Conservation (phyloP, 2,888 invertebrate genomes). For the Globia sparganii region DNA sequence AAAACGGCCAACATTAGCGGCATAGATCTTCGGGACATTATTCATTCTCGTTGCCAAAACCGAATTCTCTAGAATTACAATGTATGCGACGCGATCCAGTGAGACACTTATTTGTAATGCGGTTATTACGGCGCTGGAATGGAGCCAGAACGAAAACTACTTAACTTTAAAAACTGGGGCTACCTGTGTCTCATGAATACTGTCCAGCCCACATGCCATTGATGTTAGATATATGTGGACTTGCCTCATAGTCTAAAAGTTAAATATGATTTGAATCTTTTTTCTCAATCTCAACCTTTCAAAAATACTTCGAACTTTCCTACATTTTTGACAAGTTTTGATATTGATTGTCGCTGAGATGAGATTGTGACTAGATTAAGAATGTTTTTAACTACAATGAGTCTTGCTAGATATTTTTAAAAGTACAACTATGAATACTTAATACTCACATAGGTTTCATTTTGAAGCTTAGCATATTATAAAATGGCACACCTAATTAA, state of each 20-base stretch:
- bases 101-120: conserved; percentile 81
- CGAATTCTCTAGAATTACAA: conserved; percentile 69
- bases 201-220: conserved; percentile 52
- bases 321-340: no score
- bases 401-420: not conserved
- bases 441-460: not conserved
- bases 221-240: conserved; percentile 48
- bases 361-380: no score
- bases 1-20: conserved; percentile 59
- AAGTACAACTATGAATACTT: not conserved
- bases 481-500: not conserved
- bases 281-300: not conserved
- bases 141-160: conserved; percentile 77
- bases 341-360: no score
- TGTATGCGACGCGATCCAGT: conserved; percentile 70
- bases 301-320: no score
- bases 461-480: not conserved
- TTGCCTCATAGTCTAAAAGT: not conserved
- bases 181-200: conserved; percentile 79
- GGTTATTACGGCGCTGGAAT: conserved; percentile 81
- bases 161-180: conserved; percentile 79
- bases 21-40: conserved; percentile 62
- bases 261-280: no score
- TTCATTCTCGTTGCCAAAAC: conserved; percentile 67
- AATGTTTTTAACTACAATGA: no score